phyloP scores from a whole-genome alignment of 2,113 vertebrate species.

The Actenoides lindsayi region DNA sequence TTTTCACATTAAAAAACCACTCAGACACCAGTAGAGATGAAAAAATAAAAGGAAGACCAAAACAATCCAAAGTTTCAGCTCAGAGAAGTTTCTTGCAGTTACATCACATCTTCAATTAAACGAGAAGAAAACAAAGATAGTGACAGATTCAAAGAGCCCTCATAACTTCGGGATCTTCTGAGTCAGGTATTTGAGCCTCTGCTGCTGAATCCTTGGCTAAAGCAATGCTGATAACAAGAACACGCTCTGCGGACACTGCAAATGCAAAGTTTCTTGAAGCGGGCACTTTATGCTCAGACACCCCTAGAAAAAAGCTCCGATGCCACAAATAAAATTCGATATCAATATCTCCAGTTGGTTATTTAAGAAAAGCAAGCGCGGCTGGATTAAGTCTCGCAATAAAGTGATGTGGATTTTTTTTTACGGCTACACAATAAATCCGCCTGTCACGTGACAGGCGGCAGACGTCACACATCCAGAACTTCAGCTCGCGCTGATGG shows the following conservation, averaged over 20 bases:
- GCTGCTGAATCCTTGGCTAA: background rate
- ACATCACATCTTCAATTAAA: background rate
- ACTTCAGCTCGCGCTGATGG: background rate
- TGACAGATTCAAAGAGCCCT: background rate
- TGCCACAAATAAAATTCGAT: accelerated
- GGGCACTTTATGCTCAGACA: too few species aligned
- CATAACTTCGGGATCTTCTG: accelerated
- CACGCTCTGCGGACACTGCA: background rate
- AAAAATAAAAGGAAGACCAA: background rate
- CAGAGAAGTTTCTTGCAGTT: background rate
- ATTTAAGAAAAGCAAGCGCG: too few species aligned
- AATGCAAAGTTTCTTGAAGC: background rate
- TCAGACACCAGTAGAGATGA: background rate
- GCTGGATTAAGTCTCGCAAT: background rate
- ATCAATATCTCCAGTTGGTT: accelerated
- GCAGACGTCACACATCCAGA: background rate
- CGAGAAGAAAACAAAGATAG: background rate
- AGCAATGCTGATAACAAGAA: accelerated
- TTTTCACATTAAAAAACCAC: background rate
- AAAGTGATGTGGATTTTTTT: background rate
- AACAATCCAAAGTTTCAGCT: background rate
- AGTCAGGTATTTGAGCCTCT: background rate
- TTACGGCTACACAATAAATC: too few species aligned
- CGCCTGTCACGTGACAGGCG: background rate
- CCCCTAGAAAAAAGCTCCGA: too few species aligned